Base-by-base conservation (phyloP, 2,797 vertebrate genomes). In the Pelochelys cantorii region DNA sequence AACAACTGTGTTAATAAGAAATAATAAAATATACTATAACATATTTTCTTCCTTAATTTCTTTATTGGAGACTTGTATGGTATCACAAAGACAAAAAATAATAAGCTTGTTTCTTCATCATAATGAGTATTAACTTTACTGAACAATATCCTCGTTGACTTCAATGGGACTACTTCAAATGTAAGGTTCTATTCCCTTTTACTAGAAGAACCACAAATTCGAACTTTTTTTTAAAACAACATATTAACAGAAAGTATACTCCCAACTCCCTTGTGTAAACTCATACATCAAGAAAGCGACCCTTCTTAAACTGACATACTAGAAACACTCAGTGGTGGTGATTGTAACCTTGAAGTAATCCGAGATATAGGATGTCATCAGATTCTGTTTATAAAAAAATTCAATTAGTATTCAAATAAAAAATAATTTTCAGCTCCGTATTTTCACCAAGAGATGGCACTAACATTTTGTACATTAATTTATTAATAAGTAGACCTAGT, bases 401-500 rank as follows among this genome's bases (percentile, higher is more conserved):
- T 54, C 53, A 54, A 54, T 48, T 54, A 1, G 42, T 74, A 88
- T 34, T 81, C 48, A 62, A 96, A 93, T 27, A 0, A 5, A 48
- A 13, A 81, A 56, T 3, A 20, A 71, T 0, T 54, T 93, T 90
- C 55, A 91, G 31, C 92, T 95, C 92, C 88, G 83, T 57, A 1
- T 0, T 31, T 5, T 48, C 81, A 91, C 88, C 94, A 92, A 96
- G 83, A 96, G 95, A 95, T 96, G 95, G 93, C 91, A 93, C 74
- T 84, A 95, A 79, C 6, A 95, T 86, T 86, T 95, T 94, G 27
- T 37, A 93, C 90, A 7, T 10, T n/a, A 4, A 82, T 88, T 25
- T 20, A 34, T 27, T 31, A 29, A 1, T 25, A 1, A 0, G 0
- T 31, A 8, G 11, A 4, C 2, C 13, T 74, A 56, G 7, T 48